Evolutionary conservation across 2,888 invertebrate species (phyloP), one percentile per base, ranked within the genome.

Genomic region (Amblyteles armatorius): DNA sequence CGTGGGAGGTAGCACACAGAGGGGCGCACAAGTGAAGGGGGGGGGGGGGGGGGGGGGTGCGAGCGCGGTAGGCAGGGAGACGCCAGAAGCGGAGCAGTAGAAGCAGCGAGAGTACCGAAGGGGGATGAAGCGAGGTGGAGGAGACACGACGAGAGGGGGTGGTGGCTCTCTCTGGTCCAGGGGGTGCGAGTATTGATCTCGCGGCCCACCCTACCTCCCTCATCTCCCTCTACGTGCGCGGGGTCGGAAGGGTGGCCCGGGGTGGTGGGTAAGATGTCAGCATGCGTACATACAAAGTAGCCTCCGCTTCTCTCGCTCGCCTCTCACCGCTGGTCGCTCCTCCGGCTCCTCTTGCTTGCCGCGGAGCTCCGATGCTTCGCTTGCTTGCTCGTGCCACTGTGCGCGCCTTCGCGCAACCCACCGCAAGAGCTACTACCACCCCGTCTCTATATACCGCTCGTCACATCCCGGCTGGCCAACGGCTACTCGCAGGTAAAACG

Each of bases 211-310:
- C 89, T 83, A 73, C 69, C 33, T 65, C 60, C 83, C 85, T 72
- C 79, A 57, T 77, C 82, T 73, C 73, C 79, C 78, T 71, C 83
- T 79, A 88, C 89, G 88, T 89, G 89, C 87, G 88, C 88, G 88
- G 87, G 86, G 88, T 85, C 79, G 90, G 88, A 88, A 90, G 91
- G 91, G 89, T 89, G 90, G 88, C 89, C 87, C 29, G 52, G 86
- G 85, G 89, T 91, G 92, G 91, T 90, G 92, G 93, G 91, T 93
- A 93, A 93, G 93, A 93, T 93, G 93, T 92, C 92, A 92, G 93
- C 92, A 90, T 93, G 93, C 92, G 93, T 93, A 93, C 93, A 93
- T 93, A 93, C 93, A 93, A 93, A 93, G 93, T 93, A 93, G 93
- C 93, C 92, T 90, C 88, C 87, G 82, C 87, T 85, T 82, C 73